Base-by-base conservation (phyloP, 2,888 invertebrate species). In the Polyommatus iphigenia region DNA sequence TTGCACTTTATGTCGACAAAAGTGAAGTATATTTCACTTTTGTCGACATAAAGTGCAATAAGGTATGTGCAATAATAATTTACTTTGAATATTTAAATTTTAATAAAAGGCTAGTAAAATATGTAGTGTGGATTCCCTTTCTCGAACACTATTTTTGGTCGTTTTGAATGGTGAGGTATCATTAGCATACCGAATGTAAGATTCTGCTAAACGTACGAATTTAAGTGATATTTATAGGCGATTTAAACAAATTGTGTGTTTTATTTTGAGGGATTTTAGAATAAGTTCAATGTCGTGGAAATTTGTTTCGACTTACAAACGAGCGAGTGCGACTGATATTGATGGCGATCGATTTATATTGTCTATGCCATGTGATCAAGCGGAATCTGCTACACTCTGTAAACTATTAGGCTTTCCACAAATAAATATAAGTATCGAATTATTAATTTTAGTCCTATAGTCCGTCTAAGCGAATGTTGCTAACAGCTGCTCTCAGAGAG, bases 271-370 rank as follows among this genome's bases (percentile, higher is more conserved):
- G 54, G 50, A 46, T 80, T 79, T 79, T 77, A 50, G 62, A 76
- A 77, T 77, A 80, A 81, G 81, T 80, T 91, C 91, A 91, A 90
- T 91, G 90, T 88, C 90, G 78, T 80, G 76, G 79, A 71, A 75
- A 71, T 76, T 78, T 62, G 79, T 67, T 67, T 32, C 81, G 87
- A 84, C 86, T 86, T 86, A 87, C 85, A 87, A 84, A 83, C 82
- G 75, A 82, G 83, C 83, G 84, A 83, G 82, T 80, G 83, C 84
- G 85, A 85, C 83, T 84, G 83, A 83, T 81, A 82, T 78, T 81
- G 79, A 77, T 72, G 79, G 78, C 76, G 72, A 78, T 72, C 78
- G 78, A 77, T 80, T 50, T 50, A 50, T 75, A 75, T 41, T 41
- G 46, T 75, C 75, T 54, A 75, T 15, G 24, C 75, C 54, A 6